A percentile compares a stretch with the other conserved stretches of the same genome.
These are phyloP conservation scores for Drosophila pallidifrons DNA, from an alignment of 1,140 invertebrate genomes.

Conservation along the genomic window DNA sequence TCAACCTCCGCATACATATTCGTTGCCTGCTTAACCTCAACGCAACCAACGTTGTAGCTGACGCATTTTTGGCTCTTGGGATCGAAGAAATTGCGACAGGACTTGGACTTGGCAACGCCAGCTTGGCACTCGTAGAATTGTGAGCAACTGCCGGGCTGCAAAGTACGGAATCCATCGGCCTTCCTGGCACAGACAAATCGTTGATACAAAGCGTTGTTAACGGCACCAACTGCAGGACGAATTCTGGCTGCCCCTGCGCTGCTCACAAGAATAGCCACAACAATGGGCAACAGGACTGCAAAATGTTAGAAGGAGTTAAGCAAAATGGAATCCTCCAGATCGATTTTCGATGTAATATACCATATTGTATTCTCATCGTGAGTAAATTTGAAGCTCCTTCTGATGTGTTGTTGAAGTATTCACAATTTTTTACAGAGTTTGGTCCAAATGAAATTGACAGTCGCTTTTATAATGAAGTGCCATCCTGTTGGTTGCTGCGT, in stretches of 20 bases:
- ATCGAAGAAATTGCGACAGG: conserved; percentile 65
- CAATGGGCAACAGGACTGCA: conserved; percentile 26
- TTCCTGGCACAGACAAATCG: conserved; percentile 62
- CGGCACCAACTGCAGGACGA: background rate
- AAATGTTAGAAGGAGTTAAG: background rate
- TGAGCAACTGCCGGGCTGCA: conserved; percentile 75
- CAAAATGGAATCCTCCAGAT: background rate
- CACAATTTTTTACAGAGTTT: background rate
- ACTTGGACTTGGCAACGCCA: conserved; percentile 44
- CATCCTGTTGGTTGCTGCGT: conserved; percentile 15
- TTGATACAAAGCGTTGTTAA: conserved; percentile 14
- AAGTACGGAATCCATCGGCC: conserved; percentile 60
- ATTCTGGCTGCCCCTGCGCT: conserved; percentile 1
- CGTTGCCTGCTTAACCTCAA: conserved; percentile 38
- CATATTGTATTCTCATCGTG: conserved; percentile 23
- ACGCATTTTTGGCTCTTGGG: conserved; percentile 58
- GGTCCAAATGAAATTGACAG: background rate
- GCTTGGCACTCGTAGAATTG: conserved; percentile 71
- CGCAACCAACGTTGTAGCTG: conserved; percentile 62
- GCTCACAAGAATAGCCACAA: conserved; percentile 15
- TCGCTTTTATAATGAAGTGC: conserved; percentile 11
- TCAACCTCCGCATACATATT: background rate
- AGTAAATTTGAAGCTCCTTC: background rate
- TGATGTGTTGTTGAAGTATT: background rate
- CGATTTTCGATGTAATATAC: conserved; percentile 6